These are phyloP conservation scores for Quadroppia sp. DNA, from an alignment of 2,888 invertebrate genomes.

Conservation along the genomic window DNA sequence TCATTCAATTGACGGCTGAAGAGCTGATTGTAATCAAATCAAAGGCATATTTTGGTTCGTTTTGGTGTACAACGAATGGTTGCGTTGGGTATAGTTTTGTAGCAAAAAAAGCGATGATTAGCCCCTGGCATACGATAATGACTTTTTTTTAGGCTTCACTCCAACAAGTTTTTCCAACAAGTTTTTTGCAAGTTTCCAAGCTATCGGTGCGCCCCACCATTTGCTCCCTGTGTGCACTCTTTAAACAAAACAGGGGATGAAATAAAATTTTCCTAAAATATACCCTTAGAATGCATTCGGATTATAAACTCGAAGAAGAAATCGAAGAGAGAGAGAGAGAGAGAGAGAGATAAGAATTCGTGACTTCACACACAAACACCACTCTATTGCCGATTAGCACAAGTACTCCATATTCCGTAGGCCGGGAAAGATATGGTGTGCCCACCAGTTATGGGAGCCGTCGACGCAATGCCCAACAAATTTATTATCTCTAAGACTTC, in stretches of 20 bases:
- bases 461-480: not conserved
- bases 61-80: not conserved
- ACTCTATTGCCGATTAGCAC: not conserved
- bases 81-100: not conserved
- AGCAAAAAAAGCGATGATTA: not conserved
- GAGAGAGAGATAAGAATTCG: slow-evolving; percentile 9
- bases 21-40: slow-evolving; percentile 7
- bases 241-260: slow-evolving; percentile 7
- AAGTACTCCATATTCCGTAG: not conserved
- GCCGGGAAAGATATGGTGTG: not conserved
- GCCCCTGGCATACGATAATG: slow-evolving; percentile 21
- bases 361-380: not conserved
- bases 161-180: not conserved
- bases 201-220: not conserved
- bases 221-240: not conserved
- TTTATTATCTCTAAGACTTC: not conserved
- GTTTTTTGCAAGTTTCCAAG: not conserved
- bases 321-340: too few species aligned
- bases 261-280: not conserved
- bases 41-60: not conserved
- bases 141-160: not conserved
- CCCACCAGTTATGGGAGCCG: not conserved
- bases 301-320: not conserved
- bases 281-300: not conserved
- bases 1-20: slow-evolving; percentile 10